Base-by-base conservation (phyloP, 2,797 vertebrate genomes). In the Ambastaia sidthimunki region DNA sequence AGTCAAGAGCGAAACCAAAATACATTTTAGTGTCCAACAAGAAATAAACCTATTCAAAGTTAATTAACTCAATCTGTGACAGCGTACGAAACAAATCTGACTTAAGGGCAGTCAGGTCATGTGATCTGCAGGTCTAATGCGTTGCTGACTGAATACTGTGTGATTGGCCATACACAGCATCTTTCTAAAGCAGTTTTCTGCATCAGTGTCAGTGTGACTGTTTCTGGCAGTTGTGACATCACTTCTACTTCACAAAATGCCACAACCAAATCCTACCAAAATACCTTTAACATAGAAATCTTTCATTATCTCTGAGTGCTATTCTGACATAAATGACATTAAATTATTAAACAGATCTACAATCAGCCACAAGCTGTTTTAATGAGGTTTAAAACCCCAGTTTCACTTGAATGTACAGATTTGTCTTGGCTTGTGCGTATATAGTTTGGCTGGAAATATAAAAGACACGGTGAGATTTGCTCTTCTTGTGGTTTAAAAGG, bases 51-150 rank as follows among this genome's bases (percentile, higher is more conserved):
- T 31, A 71, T 63, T 66, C 23, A 62, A 18, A 21, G n/a, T 44
- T 47, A 71, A 19, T 44, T 2, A 59, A 47, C 71, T 13, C 31
- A 16, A 52, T 55, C 31, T 60, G n/a, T 66, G 66, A 77, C 19
- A 54, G 41, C 18, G 28, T 31, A 31, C 4, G 7, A 37, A 37
- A 37, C 34, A 31, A 31, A 31, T 31, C 31, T 31, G 31, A 31
- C 4, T 4, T 31, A 31, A 31, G 31, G 31, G 4, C 31, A 31
- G 4, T 2, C 31, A 52, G 34, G 76, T 37, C 28, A 63, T 54
- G 68, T 78, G 76, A 71, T 78, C 76, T 54, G 37, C 54, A 77
- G 23, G 68, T 54, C 68, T 72, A 72, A 65, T 59, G 69, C 69
- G 71, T 79, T 37, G 15, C 52, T 71, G 19, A 44, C 15, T 13